Evolutionary conservation across 2,888 invertebrate species (phyloP), one percentile per base, ranked within the genome.

Genomic region (Diaphora mendica): DNA sequence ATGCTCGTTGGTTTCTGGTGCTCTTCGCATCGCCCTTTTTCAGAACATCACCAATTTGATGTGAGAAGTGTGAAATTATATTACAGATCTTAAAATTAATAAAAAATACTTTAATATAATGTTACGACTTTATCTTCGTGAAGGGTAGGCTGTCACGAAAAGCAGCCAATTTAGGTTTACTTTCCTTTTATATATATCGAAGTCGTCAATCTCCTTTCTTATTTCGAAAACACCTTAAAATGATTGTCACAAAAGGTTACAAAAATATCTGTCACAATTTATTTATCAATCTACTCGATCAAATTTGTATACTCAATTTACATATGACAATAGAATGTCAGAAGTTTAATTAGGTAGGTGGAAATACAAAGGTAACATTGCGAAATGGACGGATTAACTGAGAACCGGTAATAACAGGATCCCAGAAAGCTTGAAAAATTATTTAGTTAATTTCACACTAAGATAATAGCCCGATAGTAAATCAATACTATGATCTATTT

Each of bases 261-360:
- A 62, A 71, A 64, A 76, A 77, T 79, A 79, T 82, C 84, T 82
- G 79, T 76, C 79, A 82, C 77, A 79, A 75, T 75, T 76, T 78
- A 76, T 80, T 79, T 82, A 85, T 86, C 86, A 82, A 79, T 78
- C 71, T 74, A 23, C 33, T 64, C 51, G 78, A 84, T 85, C 81
- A 77, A 74, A 35, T 72, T 68, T 76, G 74, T 77, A 71, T 70
- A 64, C 71, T 39, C 39, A 70, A 35, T 48, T n/a, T 66, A 66
- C 30, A 70, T 42, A 23, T 1, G 2, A 62, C 70, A 77, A 65
- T 8, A 20, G 0, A 68, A 71, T 64, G 1, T 66, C 83, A 83
- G 82, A 44, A 82, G 77, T 64, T 26, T n/a, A 42, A 70, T 44
- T 42, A 62, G 7, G 7, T 62, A 62, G 5, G 30, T 30, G 15